Conservation (phyloP, 2,888 invertebrate genomes). For the Bellardia pandia region DNA sequence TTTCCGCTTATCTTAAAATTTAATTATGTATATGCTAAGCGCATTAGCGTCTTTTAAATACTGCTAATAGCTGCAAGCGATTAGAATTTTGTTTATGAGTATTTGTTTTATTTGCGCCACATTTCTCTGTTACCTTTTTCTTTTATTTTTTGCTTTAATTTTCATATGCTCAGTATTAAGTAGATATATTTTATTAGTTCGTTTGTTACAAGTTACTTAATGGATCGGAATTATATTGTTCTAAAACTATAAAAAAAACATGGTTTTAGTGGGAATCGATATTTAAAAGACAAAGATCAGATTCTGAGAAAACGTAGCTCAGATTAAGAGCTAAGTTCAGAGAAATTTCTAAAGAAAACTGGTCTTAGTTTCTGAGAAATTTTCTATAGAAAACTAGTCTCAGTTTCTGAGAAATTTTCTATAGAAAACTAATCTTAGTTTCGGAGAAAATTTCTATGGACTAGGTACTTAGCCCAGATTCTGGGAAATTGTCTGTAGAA, state of each 20-base stretch:
- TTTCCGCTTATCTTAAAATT: slow-evolving; percentile 76
- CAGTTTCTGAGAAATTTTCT: background rate
- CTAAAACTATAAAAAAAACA: too few species aligned
- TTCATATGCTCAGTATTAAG: too few species aligned
- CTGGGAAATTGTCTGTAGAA: background rate
- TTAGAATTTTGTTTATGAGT: slow-evolving; percentile 72
- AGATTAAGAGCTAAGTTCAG: background rate
- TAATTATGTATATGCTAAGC: slow-evolving; percentile 76
- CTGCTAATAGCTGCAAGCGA: slow-evolving; percentile 75
- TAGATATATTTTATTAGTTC: too few species aligned
- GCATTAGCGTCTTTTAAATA: slow-evolving; percentile 76
- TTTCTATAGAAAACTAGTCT: background rate
- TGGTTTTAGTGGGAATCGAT: too few species aligned
- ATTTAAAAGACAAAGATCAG: background rate
- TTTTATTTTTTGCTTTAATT: background rate
- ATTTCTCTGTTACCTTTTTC: slow-evolving; percentile 10
- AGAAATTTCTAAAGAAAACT: slow-evolving; percentile 1
- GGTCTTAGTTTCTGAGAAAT: background rate
- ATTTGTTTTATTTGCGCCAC: slow-evolving; percentile 63
- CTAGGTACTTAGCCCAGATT: background rate
- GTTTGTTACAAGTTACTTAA: too few species aligned
- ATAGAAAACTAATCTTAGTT: background rate
- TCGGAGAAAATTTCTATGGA: background rate
- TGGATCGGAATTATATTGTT: too few species aligned
- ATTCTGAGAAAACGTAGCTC: too few species aligned